Evolutionary conservation across 2,113 vertebrate genomes (phyloP).

Genomic region (Mus spicilegus): DNA sequence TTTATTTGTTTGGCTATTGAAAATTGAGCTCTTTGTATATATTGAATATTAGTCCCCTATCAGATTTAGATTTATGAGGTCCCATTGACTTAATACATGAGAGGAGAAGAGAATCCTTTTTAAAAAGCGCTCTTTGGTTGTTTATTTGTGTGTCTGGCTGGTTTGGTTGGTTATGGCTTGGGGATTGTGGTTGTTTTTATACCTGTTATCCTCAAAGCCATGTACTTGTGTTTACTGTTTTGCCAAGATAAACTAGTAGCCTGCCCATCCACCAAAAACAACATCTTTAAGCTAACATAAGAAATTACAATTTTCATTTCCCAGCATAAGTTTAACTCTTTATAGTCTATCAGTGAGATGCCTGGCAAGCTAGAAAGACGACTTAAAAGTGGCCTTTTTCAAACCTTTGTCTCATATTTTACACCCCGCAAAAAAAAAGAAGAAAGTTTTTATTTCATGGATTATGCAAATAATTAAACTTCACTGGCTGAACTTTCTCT

Average conservation of each 20-base stretch:
- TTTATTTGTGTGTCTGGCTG: background rate
- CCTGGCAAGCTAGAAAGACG: background rate
- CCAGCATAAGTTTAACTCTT: background rate
- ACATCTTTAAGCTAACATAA: background rate
- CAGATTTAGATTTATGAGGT: too few species aligned
- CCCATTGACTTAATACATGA: background rate
- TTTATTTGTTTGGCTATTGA: background rate
- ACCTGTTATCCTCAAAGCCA: background rate
- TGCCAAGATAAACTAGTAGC: conserved; percentile 14
- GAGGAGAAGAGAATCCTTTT: background rate
- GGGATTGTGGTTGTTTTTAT: background rate
- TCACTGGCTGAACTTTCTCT: background rate
- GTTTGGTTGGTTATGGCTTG: too few species aligned
- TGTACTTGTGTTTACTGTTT: background rate
- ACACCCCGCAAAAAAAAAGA: background rate
- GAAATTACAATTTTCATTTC: conserved; percentile 35
- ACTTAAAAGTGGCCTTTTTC: background rate
- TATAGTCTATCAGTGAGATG: background rate
- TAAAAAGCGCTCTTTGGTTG: background rate
- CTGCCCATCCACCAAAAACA: background rate
- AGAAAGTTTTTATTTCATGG: background rate
- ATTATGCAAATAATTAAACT: conserved; percentile 10
- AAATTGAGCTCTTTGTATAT: background rate
- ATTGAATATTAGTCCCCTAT: too few species aligned
- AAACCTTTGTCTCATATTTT: background rate